Evolutionary conservation across 2,797 vertebrate species (phyloP).

Genomic region (Jordanella pulchra): DNA sequence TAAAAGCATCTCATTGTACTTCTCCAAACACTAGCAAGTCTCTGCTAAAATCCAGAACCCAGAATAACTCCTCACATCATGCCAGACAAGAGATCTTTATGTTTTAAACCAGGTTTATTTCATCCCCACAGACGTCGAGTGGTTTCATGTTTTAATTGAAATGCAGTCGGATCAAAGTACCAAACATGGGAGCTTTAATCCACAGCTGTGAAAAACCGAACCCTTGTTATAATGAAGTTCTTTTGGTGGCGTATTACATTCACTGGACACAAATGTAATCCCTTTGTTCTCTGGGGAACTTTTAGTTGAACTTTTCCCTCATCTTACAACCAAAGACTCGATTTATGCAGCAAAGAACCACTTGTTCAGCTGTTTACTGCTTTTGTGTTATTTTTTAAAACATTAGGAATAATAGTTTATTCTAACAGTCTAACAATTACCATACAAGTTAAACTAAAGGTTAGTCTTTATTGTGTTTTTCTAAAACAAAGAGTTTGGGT

Average conservation of each 20-base stretch:
- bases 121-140: no score
- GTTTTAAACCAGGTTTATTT: no score
- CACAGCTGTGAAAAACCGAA: background rate
- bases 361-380: background rate
- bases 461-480: background rate
- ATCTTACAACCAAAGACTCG: background rate
- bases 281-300: background rate
- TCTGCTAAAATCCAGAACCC: background rate
- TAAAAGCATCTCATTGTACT: background rate
- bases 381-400: background rate
- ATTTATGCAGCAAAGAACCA: no score
- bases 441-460: background rate
- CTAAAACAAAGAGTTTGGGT: no score
- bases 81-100: no score
- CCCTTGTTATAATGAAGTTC: background rate
- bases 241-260: background rate
- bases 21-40: background rate
- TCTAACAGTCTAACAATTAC: no score
- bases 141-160: background rate
- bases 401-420: no score
- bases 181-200: background rate
- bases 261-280: background rate
- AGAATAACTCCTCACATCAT: no score
- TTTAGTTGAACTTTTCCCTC: background rate
- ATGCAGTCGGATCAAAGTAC: background rate